Conservation (phyloP, 2,888 invertebrate genomes). For the Drosophila longiperda region DNA sequence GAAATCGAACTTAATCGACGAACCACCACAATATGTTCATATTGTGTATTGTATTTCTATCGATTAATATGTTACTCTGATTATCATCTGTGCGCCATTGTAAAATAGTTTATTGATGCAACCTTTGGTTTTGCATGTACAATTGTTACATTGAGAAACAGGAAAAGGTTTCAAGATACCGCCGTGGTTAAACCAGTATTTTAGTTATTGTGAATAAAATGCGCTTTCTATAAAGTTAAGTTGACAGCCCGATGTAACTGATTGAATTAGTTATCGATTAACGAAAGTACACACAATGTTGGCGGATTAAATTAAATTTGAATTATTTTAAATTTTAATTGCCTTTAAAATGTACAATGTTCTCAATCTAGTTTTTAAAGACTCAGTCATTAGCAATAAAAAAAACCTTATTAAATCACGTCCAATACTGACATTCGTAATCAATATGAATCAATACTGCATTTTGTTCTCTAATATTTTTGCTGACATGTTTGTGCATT, state of each 20-base stretch:
- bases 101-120: background rate
- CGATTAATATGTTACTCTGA: background rate
- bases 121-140: background rate
- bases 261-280: background rate
- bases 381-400: background rate
- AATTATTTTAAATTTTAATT: too few species aligned
- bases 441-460: background rate
- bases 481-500: constrained; percentile 20
- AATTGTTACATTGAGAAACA: too few species aligned
- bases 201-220: background rate
- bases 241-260: constrained; percentile 8
- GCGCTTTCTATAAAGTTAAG: background rate
- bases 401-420: background rate
- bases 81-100: background rate
- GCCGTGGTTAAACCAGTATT: background rate
- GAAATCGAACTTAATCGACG: constrained; percentile 26
- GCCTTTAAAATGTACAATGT: background rate
- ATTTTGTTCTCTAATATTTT: constrained; percentile 15
- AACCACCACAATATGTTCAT: constrained; percentile 5
- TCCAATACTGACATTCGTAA: background rate
- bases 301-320: constrained; percentile 1
- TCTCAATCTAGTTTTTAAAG: background rate
- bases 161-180: background rate
- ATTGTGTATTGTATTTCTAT: constrained; percentile 2
- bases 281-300: background rate